A percentile compares a stretch with the other conserved stretches of the same genome.
These are phyloP conservation scores for Cassiopea xamachana DNA, from an alignment of 30 jellyfish, hydroid and myxozoan genomes.

Conservation along the genomic window DNA sequence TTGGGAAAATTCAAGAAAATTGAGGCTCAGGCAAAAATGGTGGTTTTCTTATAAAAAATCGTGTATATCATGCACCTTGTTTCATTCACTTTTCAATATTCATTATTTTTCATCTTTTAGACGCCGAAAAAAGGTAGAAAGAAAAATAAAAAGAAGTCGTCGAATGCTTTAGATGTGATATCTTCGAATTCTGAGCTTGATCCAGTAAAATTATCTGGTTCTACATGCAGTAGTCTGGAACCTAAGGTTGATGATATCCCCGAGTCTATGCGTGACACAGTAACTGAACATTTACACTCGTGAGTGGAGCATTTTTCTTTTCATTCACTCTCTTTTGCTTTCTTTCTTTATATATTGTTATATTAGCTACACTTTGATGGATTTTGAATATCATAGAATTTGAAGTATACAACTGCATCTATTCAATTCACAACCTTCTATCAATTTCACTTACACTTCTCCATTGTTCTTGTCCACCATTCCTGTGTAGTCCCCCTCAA, in stretches of 20 bases:
- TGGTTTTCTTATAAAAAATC: too few relatives aligned
- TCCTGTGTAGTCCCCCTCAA: too few relatives aligned
- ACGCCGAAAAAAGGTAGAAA: not conserved
- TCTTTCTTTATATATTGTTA: too few relatives aligned
- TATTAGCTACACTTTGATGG: too few relatives aligned
- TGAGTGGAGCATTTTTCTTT: not conserved
- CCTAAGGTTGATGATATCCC: not conserved
- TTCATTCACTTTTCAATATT: not conserved
- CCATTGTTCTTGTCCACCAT: too few relatives aligned
- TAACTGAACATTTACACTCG: constrained; percentile 39
- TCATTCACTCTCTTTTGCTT: not conserved
- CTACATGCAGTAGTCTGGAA: not conserved
- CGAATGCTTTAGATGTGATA: not conserved
- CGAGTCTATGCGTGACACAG: constrained; percentile 15
- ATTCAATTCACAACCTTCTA: too few relatives aligned
- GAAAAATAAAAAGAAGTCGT: not conserved
- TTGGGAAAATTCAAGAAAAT: too few relatives aligned
- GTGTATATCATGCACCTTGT: not conserved
- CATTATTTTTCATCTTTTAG: not conserved
- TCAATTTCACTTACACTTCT: too few relatives aligned
- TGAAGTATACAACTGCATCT: too few relatives aligned
- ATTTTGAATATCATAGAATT: too few relatives aligned
- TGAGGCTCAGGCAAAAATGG: too few relatives aligned
- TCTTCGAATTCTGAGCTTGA: not conserved
- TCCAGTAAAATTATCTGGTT: not conserved